Percentiles rank a stretch among this genome's conserved stretches.
phyloP scores from a whole-genome alignment of 1,140 invertebrate genomes.

The Sweltsa coloradensis region DNA sequence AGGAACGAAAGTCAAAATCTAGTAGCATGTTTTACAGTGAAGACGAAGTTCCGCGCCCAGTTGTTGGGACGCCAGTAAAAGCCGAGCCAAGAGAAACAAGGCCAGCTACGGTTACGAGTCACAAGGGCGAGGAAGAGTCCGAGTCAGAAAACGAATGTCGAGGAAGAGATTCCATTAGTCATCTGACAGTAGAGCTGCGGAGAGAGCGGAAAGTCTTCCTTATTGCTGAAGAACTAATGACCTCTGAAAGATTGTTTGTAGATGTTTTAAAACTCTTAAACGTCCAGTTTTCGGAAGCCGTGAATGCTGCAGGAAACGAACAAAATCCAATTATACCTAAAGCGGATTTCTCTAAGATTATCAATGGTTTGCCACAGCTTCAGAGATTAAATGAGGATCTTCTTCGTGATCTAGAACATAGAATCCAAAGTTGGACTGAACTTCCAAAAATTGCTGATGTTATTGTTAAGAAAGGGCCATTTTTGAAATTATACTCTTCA shows the following conservation, averaged over 20 bases:
- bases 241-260: constrained; percentile 58
- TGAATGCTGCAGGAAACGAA: constrained; percentile 33
- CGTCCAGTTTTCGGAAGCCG: constrained; percentile 44
- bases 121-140: not conserved
- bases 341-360: constrained; percentile 41
- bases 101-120: not conserved
- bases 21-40: constrained; percentile 10
- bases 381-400: constrained; percentile 51
- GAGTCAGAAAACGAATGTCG: constrained; percentile 16
- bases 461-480: constrained; percentile 62
- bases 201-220: constrained; percentile 35
- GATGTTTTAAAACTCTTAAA: constrained; percentile 54
- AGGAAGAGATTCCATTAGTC: not conserved
- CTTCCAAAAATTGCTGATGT: constrained; percentile 55
- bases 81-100: not conserved
- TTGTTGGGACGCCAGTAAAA: too few relatives aligned
- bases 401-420: constrained; percentile 45
- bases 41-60: too few relatives aligned
- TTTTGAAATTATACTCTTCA: constrained; percentile 58
- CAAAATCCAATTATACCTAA: constrained; percentile 34
- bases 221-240: constrained; percentile 53
- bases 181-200: constrained; percentile 17
- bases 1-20: not conserved
- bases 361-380: constrained; percentile 43
- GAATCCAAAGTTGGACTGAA: constrained; percentile 46